Evolutionary conservation across 2,797 vertebrate genomes (phyloP).

Genomic region (Enteromius mattozi): DNA sequence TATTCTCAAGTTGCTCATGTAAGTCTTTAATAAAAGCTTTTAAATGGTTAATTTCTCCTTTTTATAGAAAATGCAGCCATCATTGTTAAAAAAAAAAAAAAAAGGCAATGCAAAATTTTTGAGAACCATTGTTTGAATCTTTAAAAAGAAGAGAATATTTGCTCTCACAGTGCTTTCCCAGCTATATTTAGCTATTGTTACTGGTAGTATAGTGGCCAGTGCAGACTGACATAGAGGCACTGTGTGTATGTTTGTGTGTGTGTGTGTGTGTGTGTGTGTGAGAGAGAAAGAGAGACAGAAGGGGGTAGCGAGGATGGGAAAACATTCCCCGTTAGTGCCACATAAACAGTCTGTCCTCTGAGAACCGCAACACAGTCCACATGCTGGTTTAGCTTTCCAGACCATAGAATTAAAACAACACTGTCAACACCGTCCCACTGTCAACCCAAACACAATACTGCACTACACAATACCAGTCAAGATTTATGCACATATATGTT

Average conservation of each 20-base stretch:
- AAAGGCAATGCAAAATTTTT: not conserved
- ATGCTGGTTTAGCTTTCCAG: slow-evolving; percentile 24
- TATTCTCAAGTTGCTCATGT: not conserved
- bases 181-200: slow-evolving; percentile 50
- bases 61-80: not conserved
- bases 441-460: slow-evolving; percentile 17
- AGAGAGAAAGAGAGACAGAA: slow-evolving; percentile 9
- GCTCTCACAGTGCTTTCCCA: slow-evolving; percentile 43
- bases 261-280: slow-evolving; percentile 15
- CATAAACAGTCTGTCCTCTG: slow-evolving; percentile 57
- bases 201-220: slow-evolving; percentile 39
- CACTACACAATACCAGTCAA: not conserved
- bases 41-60: not conserved
- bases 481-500: not conserved
- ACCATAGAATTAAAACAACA: slow-evolving; percentile 2
- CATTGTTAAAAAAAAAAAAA: not conserved
- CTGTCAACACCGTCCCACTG: slow-evolving; percentile 33
- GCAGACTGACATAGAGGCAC: slow-evolving; percentile 29
- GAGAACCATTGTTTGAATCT: not conserved
- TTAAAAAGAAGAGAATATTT: slow-evolving; percentile 7
- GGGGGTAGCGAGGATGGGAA: slow-evolving; percentile 44
- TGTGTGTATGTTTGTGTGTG: not conserved
- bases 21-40: not conserved
- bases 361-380: slow-evolving; percentile 40
- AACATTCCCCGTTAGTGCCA: slow-evolving; percentile 53